A percentile compares a stretch with the other conserved stretches of the same genome.
These are phyloP conservation scores for Ursus arctos DNA, from an alignment of 2,113 vertebrate species.

Conservation along the genomic window DNA sequence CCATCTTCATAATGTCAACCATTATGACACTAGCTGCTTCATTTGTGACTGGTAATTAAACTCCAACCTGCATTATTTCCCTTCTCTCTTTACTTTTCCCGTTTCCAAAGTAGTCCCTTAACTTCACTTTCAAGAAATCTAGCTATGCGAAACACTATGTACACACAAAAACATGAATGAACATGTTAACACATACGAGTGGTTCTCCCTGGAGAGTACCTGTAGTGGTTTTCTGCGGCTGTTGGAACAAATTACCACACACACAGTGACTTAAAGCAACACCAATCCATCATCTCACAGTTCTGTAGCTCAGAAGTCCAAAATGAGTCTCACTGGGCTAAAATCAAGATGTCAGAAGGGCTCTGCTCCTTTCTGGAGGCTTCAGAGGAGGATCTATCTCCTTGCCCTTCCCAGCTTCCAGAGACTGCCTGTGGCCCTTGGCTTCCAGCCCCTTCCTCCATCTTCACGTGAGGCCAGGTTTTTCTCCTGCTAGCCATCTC, in stretches of 20 bases:
- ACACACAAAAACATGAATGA: neutral
- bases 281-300: neutral
- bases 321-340: neutral
- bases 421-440: neutral
- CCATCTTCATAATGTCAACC: neutral
- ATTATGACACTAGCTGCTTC: neutral
- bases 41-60: neutral
- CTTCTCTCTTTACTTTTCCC: neutral
- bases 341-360: neutral
- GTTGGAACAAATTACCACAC: neutral
- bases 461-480: neutral
- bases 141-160: neutral
- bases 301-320: neutral
- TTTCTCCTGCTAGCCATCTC: neutral
- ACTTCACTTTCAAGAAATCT: neutral
- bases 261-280: neutral
- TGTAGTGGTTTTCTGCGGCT: neutral
- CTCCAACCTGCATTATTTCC: neutral
- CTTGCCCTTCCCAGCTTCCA: neutral
- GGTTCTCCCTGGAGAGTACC: neutral
- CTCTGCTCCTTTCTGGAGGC: neutral
- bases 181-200: neutral
- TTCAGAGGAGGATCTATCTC: neutral
- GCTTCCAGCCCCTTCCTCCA: neutral
- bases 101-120: neutral